A percentile compares a stretch with the other conserved stretches of the same genome.
Evolutionary conservation across 2,888 invertebrate genomes (phyloP).

Genomic region (Syritta pipiens): DNA sequence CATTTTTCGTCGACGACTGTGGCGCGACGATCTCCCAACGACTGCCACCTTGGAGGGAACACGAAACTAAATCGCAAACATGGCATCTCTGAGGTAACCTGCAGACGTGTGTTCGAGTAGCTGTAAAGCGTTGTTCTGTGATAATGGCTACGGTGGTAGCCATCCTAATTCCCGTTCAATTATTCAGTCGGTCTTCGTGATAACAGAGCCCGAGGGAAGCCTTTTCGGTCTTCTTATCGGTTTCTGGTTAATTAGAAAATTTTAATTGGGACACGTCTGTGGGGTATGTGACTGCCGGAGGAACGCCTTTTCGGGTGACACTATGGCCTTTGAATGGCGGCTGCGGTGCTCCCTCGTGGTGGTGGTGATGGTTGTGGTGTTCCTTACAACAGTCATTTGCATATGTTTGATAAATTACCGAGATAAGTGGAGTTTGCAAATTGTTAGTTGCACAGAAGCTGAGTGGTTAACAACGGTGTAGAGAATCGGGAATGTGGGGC

Average conservation of each 20-base stretch:
- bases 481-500: too few relatives aligned
- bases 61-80: conserved; percentile 42
- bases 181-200: conserved; percentile 53
- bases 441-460: conserved; percentile 3
- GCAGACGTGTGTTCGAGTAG: conserved; percentile 18
- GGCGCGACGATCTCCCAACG: too few relatives aligned
- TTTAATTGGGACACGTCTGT: conserved; percentile 49
- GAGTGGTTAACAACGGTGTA: neutral
- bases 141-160: conserved; percentile 12
- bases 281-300: neutral
- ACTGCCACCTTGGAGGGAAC: conserved; percentile 34
- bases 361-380: neutral
- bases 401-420: conserved; percentile 43
- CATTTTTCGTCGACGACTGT: neutral
- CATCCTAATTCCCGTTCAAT: conserved; percentile 57
- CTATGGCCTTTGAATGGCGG: conserved; percentile 18
- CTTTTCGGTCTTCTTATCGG: conserved; percentile 31
- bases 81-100: conserved; percentile 33
- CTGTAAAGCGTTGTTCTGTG: conserved; percentile 38
- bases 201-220: conserved; percentile 21
- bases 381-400: conserved; percentile 9
- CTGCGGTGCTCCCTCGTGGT: conserved; percentile 2
- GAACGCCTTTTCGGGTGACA: conserved; percentile 33
- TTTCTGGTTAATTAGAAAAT: conserved; percentile 58
- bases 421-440: conserved; percentile 26